A percentile compares a stretch with the other conserved stretches of the same genome.
Conservation (phyloP, 2,797 vertebrate species). For the Poeciliopsis presidionis region DNA sequence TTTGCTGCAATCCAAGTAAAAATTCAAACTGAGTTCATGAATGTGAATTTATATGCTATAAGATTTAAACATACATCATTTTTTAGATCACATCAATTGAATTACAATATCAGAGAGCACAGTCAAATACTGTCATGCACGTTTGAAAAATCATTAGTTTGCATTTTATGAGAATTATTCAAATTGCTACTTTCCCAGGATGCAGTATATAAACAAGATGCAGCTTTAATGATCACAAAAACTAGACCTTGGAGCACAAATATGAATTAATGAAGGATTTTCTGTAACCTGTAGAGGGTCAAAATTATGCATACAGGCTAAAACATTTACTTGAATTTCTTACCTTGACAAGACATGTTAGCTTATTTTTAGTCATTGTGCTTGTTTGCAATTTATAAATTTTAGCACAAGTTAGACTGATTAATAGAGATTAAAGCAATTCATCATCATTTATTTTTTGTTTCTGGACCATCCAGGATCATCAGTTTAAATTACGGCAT, state of each 20-base stretch:
- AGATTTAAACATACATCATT: background rate
- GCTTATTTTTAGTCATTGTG: background rate
- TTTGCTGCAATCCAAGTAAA: constrained; percentile 18
- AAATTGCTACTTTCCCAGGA: background rate
- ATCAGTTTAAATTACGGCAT: background rate
- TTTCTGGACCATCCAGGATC: background rate
- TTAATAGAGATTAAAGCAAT: no score
- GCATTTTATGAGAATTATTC: background rate
- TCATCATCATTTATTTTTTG: no score
- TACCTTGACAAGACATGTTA: background rate
- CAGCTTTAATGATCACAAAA: background rate
- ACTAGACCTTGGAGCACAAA: background rate
- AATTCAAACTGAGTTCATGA: constrained; percentile 26
- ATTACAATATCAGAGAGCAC: background rate
- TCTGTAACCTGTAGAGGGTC: background rate
- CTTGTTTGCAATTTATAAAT: background rate
- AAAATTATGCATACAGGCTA: background rate
- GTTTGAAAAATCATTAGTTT: background rate
- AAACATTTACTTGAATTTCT: background rate
- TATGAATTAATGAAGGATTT: background rate
- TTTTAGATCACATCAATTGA: background rate
- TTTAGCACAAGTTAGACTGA: background rate
- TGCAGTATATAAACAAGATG: background rate
- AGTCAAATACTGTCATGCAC: background rate
- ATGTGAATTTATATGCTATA: background rate